phyloP scores from a whole-genome alignment of 2,888 invertebrate genomes.

The Volucella inanis region DNA sequence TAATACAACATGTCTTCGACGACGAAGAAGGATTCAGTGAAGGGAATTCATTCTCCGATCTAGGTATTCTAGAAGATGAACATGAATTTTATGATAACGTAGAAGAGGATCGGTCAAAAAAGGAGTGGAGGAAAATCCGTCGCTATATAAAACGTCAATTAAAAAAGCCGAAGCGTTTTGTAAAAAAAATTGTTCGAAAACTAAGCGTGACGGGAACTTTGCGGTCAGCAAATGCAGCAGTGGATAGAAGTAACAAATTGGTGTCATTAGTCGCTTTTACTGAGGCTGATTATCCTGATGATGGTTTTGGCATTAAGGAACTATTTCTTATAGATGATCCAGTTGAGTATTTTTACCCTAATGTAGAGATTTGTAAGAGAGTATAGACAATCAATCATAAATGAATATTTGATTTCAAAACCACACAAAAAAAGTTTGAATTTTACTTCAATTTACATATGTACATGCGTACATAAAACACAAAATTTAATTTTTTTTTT shows the following conservation, averaged over 20 bases:
- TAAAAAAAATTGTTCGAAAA: slow-evolving; percentile 44
- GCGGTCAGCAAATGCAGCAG: slow-evolving; percentile 14
- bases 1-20: neutral
- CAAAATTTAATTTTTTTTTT: too few species aligned
- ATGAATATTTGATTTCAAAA: neutral
- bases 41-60: neutral
- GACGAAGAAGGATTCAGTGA: neutral
- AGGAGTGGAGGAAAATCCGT: slow-evolving; percentile 44
- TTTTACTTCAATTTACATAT: neutral
- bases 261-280: neutral
- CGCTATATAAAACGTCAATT: slow-evolving; percentile 52
- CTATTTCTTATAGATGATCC: slow-evolving; percentile 7
- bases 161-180: slow-evolving; percentile 44
- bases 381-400: slow-evolving; percentile 5
- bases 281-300: neutral
- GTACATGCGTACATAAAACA: too few species aligned
- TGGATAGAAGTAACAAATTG: neutral
- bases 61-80: neutral
- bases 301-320: neutral
- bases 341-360: slow-evolving; percentile 16
- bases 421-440: neutral
- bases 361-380: neutral
- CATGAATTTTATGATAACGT: neutral
- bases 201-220: slow-evolving; percentile 12
- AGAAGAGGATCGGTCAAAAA: slow-evolving; percentile 15